Conservation (phyloP, 2,888 invertebrate genomes). For the Parnassius smintheus region DNA sequence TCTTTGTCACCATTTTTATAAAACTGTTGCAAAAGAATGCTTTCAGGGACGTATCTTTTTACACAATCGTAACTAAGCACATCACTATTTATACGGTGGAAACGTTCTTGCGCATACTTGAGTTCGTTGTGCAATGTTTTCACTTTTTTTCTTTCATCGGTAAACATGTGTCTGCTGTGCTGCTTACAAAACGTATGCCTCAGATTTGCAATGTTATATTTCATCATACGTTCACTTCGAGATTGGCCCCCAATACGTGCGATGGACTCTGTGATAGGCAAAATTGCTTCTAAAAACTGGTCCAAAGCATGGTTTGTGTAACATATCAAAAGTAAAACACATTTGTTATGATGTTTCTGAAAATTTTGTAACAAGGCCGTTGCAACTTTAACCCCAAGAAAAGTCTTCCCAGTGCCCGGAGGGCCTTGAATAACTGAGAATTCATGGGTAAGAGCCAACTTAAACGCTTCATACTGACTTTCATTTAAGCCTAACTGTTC, state of each 20-base stretch:
- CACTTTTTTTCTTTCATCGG: conserved; percentile 42
- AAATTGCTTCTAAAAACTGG: conserved; percentile 88
- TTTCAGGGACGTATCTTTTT: conserved; percentile 34
- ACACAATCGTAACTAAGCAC: conserved; percentile 42
- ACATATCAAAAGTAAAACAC: conserved; percentile 87
- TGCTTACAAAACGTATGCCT: conserved; percentile 32
- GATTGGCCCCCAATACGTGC: conserved; percentile 86
- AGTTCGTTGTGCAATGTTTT: conserved; percentile 38
- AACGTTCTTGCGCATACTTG: conserved; percentile 39
- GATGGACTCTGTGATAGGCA: conserved; percentile 79
- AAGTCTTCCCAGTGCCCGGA: conserved; percentile 93
- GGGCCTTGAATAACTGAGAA: conserved; percentile 91
- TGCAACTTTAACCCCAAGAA: conserved; percentile 87
- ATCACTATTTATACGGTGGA: conserved; percentile 48
- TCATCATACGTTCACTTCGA: conserved; percentile 69
- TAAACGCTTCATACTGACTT: conserved; percentile 84
- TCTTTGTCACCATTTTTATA: conserved; percentile 42
- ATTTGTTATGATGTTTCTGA: conserved; percentile 29
- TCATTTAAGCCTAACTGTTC: conserved; percentile 79
- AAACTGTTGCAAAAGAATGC: conserved; percentile 34
- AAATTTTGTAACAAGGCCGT: conserved; percentile 83
- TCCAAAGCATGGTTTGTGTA: conserved; percentile 93
- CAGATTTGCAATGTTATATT: conserved; percentile 67
- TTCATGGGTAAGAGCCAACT: conserved; percentile 84
- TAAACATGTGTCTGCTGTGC: conserved; percentile 35